Evolutionary conservation across 2,797 vertebrate species (phyloP).

Genomic region (Champsocephalus gunnari): DNA sequence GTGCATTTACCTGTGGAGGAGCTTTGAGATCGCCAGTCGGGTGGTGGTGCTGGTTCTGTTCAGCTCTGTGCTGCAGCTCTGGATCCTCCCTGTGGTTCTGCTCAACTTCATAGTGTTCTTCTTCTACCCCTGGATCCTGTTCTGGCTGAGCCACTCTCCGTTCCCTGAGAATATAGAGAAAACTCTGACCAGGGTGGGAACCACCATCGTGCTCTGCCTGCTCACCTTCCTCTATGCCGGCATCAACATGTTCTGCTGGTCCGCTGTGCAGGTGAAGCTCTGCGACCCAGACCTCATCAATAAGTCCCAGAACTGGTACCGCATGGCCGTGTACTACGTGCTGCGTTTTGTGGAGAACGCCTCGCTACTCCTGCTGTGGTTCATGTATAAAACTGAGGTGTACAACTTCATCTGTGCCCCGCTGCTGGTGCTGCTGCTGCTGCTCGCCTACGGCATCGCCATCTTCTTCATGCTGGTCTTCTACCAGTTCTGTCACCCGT

Average conservation of each 20-base stretch:
- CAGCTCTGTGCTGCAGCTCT: constrained; percentile 93
- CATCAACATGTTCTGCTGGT: constrained; percentile 99
- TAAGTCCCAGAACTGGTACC: constrained; percentile 95
- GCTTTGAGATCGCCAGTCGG: constrained; percentile 95
- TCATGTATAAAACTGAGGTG: constrained; percentile 91
- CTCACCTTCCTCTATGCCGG: constrained; percentile 96
- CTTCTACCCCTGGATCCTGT: constrained; percentile 93
- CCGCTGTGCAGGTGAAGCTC: constrained; percentile 94
- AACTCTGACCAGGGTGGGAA: constrained; percentile 92
- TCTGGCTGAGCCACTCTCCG: constrained; percentile 93
- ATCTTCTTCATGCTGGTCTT: constrained; percentile 97
- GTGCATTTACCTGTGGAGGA: constrained; percentile 96
- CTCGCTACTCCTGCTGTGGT: constrained; percentile 92
- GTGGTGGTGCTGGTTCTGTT: constrained; percentile 95
- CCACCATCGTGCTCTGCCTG: constrained; percentile 92
- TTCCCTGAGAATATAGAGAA: constrained; percentile 98
- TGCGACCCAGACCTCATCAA: constrained; percentile 94
- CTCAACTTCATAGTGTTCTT: constrained; percentile 94
- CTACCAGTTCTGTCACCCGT: constrained; percentile 97
- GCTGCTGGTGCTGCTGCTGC: constrained; percentile 90
- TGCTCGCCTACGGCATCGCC: constrained; percentile 89
- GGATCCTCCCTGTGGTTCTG: constrained; percentile 89
- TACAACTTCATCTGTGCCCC: constrained; percentile 91
- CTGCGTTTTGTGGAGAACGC: constrained; percentile 93
- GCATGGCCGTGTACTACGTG: constrained; percentile 92